Base-by-base conservation (phyloP, 2,888 invertebrate species). In the Allophyes oxyacanthae region DNA sequence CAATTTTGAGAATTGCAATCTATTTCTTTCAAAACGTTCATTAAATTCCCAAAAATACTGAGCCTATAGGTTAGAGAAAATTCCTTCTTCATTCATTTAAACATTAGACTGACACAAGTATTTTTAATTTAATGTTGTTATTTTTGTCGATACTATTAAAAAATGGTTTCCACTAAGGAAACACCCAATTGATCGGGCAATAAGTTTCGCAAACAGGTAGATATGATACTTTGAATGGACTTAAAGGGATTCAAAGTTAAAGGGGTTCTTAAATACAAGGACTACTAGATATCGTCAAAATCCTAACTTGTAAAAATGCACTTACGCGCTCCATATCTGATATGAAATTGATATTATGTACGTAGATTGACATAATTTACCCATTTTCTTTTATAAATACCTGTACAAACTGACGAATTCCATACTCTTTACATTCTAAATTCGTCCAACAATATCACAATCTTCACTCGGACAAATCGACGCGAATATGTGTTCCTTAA, bases 281-380 rank as follows among this genome's bases (percentile, higher is more conserved):
- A 43, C 44, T 60, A 72, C 65, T 58, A 60, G 67, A 56, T 62
- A 62, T 56, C 48, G 60, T 55, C 51, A 55, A 67, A 63, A 56
- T 52, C 33, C 49, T 75, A 75, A 69, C 56, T 67, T 56, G 61
- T 72, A 84, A 85, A 81, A 81, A 81, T 79, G 78, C 81, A 82
- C 79, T 79, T 82, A 81, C 78, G 82, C 81, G 75, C 80, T 81
- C 77, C 84, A 82, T 64, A 82, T 81, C 76, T 91, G 92, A 92
- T 93, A 93, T 93, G 92, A 91, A 91, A 91, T 91, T 89, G 91
- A 91, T 93, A 92, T 90, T 80, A 86, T 82, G 79, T 85, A 85
- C 72, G 78, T 81, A 81, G 87, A 92, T 91, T 92, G 91, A 92
- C 91, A 87, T 90, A 85, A 87, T 86, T 89, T 89, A 89, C 86